These are phyloP conservation scores for Microvelia longipes DNA, from an alignment of 1,140 invertebrate species.

Conservation along the genomic window DNA sequence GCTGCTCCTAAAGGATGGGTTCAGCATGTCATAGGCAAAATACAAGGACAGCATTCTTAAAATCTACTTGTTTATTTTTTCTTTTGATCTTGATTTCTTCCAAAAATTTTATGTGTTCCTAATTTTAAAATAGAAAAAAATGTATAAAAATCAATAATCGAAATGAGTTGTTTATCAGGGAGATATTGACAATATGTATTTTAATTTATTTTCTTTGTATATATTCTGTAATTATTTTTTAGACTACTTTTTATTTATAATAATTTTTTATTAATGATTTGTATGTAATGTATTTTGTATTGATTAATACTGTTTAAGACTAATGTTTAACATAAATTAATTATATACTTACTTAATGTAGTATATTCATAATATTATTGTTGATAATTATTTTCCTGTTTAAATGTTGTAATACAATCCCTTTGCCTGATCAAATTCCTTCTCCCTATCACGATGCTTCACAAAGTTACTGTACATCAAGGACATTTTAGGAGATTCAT, in stretches of 20 bases:
- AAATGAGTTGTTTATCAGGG: neutral
- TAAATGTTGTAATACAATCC: too few relatives aligned
- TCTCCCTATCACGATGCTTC: too few relatives aligned
- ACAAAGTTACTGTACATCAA: too few relatives aligned
- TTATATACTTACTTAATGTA: neutral
- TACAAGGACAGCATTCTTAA: constrained; percentile 27
- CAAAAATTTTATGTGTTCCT: neutral
- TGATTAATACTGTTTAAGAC: neutral
- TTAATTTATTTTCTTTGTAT: neutral
- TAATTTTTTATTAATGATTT: neutral
- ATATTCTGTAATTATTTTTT: neutral
- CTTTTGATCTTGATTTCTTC: neutral
- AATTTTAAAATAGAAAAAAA: neutral
- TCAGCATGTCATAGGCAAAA: constrained; percentile 34
- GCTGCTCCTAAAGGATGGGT: constrained; percentile 33
- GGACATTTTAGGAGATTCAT: too few relatives aligned
- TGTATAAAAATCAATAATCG: too few relatives aligned
- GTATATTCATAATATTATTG: too few relatives aligned
- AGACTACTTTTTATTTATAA: neutral
- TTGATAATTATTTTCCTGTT: too few relatives aligned
- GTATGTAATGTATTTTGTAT: neutral
- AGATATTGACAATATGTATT: neutral
- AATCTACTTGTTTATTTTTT: neutral
- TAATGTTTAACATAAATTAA: neutral
- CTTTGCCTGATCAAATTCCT: too few relatives aligned